A percentile compares a stretch with the other conserved stretches of the same genome.
Conservation (phyloP, 2,113 vertebrate genomes). For the Channa argus region DNA sequence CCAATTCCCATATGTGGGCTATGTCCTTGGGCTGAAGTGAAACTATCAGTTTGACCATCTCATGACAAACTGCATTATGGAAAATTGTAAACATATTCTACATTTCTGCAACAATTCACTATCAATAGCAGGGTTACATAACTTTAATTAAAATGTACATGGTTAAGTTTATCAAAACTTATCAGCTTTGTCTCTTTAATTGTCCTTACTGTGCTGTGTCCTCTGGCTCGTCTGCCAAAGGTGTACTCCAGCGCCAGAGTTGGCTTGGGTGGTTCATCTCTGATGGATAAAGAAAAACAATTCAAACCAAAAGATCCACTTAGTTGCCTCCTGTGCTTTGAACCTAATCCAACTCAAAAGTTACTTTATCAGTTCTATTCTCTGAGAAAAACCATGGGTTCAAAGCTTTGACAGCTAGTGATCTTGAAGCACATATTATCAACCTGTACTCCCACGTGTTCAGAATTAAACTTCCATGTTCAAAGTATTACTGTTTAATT, state of each 20-base stretch:
- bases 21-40: conserved; percentile 91
- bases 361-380: not conserved
- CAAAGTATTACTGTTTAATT: not conserved
- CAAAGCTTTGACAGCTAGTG: not conserved
- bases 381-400: not conserved
- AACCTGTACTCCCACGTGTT: not conserved
- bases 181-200: too few species aligned
- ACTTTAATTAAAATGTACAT: too few species aligned
- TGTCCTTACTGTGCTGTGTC: conserved; percentile 88
- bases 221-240: conserved; percentile 90
- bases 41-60: not conserved
- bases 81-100: too few species aligned
- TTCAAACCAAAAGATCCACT: not conserved
- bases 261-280: conserved; percentile 92
- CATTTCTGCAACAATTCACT: too few species aligned
- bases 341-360: too few species aligned
- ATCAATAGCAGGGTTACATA: too few species aligned
- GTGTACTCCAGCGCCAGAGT: conserved; percentile 96
- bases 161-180: too few species aligned
- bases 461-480: not conserved
- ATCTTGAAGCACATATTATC: not conserved
- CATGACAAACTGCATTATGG: too few species aligned
- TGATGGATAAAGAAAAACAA: conserved; percentile 58
- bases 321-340: too few species aligned
- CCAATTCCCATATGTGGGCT: conserved; percentile 96